Evolutionary conservation across 2,888 invertebrate species (phyloP).

Genomic region (Danaus chrysippus): DNA sequence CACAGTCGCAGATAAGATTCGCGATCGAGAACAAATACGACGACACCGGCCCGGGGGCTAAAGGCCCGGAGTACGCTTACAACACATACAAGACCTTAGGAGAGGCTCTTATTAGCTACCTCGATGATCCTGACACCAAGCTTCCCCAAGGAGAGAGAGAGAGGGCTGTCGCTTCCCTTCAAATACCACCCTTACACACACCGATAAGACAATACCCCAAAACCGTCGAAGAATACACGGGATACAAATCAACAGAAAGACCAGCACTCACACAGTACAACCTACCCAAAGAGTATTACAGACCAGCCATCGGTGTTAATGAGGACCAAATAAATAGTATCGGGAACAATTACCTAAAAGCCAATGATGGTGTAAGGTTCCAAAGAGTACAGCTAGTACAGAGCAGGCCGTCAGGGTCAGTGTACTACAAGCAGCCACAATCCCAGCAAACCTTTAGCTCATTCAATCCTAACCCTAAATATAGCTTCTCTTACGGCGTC

Average conservation of each 20-base stretch:
- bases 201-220: slow-evolving; percentile 39
- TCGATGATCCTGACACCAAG: slow-evolving; percentile 65
- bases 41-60: slow-evolving; percentile 69
- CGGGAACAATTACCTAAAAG: slow-evolving; percentile 21
- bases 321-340: slow-evolving; percentile 19
- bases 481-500: slow-evolving; percentile 58
- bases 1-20: slow-evolving; percentile 60
- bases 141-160: slow-evolving; percentile 55
- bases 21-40: slow-evolving; percentile 70
- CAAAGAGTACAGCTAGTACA: slow-evolving; percentile 43
- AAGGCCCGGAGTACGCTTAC: slow-evolving; percentile 54
- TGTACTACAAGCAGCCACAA: slow-evolving; percentile 38
- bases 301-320: slow-evolving; percentile 22
- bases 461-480: slow-evolving; percentile 49
- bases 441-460: slow-evolving; percentile 29
- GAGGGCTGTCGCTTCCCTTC: slow-evolving; percentile 38
- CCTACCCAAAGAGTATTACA: slow-evolving; percentile 11
- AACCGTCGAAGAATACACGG: slow-evolving; percentile 44
- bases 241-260: slow-evolving; percentile 29
- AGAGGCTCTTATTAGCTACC: slow-evolving; percentile 57
- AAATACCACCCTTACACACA: slow-evolving; percentile 5
- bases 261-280: slow-evolving; percentile 14
- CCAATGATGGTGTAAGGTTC: slow-evolving; percentile 37
- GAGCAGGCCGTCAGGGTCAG: slow-evolving; percentile 41
- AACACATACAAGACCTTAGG: slow-evolving; percentile 57